These are phyloP conservation scores for Pipistrellus pygmaeus DNA, from an alignment of 2,797 vertebrate genomes.

Conservation along the genomic window DNA sequence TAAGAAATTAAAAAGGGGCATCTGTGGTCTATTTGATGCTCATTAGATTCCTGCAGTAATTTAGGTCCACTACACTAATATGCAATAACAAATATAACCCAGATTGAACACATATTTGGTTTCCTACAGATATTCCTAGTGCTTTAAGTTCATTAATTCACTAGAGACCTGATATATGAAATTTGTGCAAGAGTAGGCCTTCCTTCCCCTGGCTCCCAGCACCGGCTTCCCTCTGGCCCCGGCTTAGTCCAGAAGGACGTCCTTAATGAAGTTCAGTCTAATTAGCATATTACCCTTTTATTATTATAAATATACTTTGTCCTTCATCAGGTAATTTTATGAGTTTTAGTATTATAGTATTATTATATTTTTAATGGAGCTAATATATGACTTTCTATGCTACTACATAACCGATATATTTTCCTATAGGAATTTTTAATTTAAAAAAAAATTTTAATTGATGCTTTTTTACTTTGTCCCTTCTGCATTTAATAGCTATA, in stretches of 20 bases:
- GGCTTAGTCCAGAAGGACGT: too few species aligned
- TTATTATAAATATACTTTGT: background rate
- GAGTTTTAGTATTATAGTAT: background rate
- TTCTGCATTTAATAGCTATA: background rate
- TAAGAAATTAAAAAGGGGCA: slow-evolving; percentile 20
- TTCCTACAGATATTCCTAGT: background rate
- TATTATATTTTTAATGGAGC: background rate
- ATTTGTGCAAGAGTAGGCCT: too few species aligned
- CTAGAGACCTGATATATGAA: too few species aligned
- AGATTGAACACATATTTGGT: background rate
- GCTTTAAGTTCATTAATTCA: background rate
- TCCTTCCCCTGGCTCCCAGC: too few species aligned
- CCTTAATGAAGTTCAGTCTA: too few species aligned
- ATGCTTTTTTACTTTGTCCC: slow-evolving; percentile 1
- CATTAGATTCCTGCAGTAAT: background rate
- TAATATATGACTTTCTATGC: background rate
- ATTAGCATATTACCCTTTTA: too few species aligned
- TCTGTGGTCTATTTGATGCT: background rate
- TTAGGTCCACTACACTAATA: background rate
- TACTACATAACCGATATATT: background rate
- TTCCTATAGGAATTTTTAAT: background rate
- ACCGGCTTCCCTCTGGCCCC: too few species aligned
- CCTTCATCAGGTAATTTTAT: background rate
- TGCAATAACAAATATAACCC: background rate
- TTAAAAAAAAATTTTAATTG: background rate